Evolutionary conservation across 35 echinoderm and acorn worm genomes (phyloP), one percentile per base, ranked within the genome.

Genomic region (Strongylocentrotus purpuratus): DNA sequence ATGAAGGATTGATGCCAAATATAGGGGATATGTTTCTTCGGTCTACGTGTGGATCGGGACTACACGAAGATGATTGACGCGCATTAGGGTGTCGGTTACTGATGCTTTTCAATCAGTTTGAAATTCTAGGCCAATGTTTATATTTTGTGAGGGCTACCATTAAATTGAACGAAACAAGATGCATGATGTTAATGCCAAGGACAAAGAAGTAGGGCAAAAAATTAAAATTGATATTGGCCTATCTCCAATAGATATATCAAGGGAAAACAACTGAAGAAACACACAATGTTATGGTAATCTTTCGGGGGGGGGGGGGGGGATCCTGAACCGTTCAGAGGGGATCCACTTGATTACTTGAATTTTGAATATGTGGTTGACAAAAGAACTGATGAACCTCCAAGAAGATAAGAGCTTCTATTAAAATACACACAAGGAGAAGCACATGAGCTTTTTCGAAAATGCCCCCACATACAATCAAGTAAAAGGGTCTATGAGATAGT

Each of bases 341-440:
- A 97, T 61, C 48, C 95, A 4, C 92, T 96, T 46, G 87, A 92
- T 89, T 98, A 94, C 33, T 46, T 93, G 31, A 95, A 92, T 31
- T 98, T 98, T 32, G 33, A 97, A 32, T 94, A 59, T 95, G 91
- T 94, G n/a, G 94, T 98, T 11, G 95, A 96, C 85, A 89, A 91
- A 22, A 96, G 92, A 32, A 87, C 70, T 47, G 48, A 87, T 31
- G 88, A 86, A 22, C 35, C 88, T 48, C 31, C 4, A 25, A 86
- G 86, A 22, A 92, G 94, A 41, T 85, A 96, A n/a, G 92, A 98
- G 31, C 45, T 94, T 7, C 90, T 97, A n/a, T 28, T 95, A 91
- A 71, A 96, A 48, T 98, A 32, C 55, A 97, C 96, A 10, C 91
- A 41, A 78, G 94, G 95, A 41, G 94, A 96, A 94, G 95, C 96